Conservation (phyloP, 2,888 invertebrate species). For the Unio delphinus region DNA sequence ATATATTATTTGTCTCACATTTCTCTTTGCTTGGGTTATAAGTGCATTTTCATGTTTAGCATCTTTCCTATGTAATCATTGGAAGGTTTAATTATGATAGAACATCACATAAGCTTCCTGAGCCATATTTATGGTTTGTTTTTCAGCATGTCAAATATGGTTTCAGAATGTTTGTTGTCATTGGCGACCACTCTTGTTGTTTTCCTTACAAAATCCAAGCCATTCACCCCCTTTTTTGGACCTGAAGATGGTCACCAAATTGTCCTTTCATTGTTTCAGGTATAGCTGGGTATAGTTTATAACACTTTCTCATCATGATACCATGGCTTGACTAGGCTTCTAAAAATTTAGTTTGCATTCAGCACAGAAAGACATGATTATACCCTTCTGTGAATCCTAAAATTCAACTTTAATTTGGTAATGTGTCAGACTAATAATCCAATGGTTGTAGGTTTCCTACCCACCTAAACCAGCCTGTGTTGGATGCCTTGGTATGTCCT, state of each 20-base stretch:
- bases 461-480: too few species aligned
- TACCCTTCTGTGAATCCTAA: conserved; percentile 12
- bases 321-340: conserved; percentile 15
- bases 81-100: conserved; percentile 20
- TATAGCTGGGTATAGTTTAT: conserved; percentile 9
- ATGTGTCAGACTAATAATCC: too few species aligned
- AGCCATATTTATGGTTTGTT: conserved; percentile 17
- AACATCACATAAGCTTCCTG: conserved; percentile 20
- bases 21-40: conserved; percentile 8
- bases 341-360: conserved; percentile 10
- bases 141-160: conserved; percentile 19
- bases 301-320: conserved; percentile 2
- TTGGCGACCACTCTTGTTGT: conserved; percentile 7
- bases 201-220: neutral
- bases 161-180: conserved; percentile 16
- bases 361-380: conserved; percentile 13
- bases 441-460: too few species aligned
- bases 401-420: neutral
- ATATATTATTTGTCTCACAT: conserved; percentile 7
- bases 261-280: conserved; percentile 8
- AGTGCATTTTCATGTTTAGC: conserved; percentile 10
- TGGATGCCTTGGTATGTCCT: too few species aligned
- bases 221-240: conserved; percentile 9
- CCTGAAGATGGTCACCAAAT: conserved; percentile 20
- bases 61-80: conserved; percentile 15